Evolutionary conservation across 2,797 vertebrate species (phyloP).

Genomic region (Sebastes iracundus): DNA sequence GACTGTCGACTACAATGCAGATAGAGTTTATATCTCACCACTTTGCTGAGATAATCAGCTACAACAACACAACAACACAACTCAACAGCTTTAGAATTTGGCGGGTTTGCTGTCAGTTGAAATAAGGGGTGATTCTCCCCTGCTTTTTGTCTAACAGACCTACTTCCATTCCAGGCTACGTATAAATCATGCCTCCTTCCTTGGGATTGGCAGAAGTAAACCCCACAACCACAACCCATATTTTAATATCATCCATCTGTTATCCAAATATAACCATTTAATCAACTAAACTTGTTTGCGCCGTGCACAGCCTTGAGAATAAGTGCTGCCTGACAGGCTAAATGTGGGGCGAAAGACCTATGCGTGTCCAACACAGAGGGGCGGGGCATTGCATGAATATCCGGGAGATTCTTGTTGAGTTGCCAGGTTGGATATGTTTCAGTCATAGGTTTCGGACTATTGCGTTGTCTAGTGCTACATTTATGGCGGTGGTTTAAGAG

Average conservation of each 20-base stretch:
- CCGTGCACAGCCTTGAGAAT: rapidly evolving
- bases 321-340: not conserved
- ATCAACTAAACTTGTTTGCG: rapidly evolving
- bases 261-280: not conserved
- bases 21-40: slow-evolving; percentile 1
- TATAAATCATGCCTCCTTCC: rapidly evolving
- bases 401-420: not conserved
- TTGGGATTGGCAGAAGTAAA: not conserved
- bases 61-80: not conserved
- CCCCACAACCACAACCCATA: rapidly evolving
- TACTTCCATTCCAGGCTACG: not conserved
- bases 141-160: slow-evolving; percentile 29
- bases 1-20: not conserved
- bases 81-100: slow-evolving; percentile 61
- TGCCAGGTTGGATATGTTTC: slow-evolving; percentile 55
- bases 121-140: rapidly evolving
- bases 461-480: not conserved
- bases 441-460: not conserved
- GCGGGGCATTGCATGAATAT: not conserved
- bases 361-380: rapidly evolving
- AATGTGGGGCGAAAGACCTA: rapidly evolving
- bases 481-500: not conserved
- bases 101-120: slow-evolving; percentile 42
- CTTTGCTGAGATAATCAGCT: not conserved
- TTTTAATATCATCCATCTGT: rapidly evolving